Percentiles rank a stretch among this genome's conserved stretches.
These are phyloP conservation scores for Hyposmocoma kahamanoa DNA, from an alignment of 1,140 invertebrate species.

Conservation along the genomic window DNA sequence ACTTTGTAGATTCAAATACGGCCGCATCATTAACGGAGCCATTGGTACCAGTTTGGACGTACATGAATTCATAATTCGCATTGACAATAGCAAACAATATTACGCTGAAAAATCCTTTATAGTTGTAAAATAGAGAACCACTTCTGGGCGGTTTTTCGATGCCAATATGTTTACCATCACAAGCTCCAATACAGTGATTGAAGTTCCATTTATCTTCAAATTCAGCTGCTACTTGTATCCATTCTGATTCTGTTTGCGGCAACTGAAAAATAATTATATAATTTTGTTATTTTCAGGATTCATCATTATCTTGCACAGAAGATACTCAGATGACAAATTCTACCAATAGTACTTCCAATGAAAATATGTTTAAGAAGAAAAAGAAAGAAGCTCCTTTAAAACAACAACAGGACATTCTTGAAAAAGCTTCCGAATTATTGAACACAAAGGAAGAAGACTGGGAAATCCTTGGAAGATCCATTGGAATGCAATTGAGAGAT, in stretches of 20 bases:
- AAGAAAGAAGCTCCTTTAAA: background rate
- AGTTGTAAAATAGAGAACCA: conserved; percentile 46
- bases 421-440: background rate
- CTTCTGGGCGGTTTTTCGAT: conserved; percentile 25
- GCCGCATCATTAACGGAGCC: background rate
- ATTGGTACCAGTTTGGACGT: background rate
- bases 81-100: background rate
- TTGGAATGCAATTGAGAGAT: background rate
- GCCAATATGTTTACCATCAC: conserved; percentile 48
- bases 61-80: conserved; percentile 1
- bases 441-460: background rate
- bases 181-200: conserved; percentile 31
- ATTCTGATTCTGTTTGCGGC: background rate
- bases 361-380: background rate
- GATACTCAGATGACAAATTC: background rate
- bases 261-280: background rate
- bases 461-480: background rate
- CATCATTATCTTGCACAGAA: background rate
- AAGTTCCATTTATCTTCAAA: conserved; percentile 27
- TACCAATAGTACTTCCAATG: background rate
- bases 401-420: background rate
- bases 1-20: background rate
- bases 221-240: background rate
- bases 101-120: conserved; percentile 18
- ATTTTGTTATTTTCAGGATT: background rate